Percentiles rank a stretch among this genome's conserved stretches.
Evolutionary conservation across 2,113 vertebrate genomes (phyloP).

Genomic region (Typhlomys cinereus): DNA sequence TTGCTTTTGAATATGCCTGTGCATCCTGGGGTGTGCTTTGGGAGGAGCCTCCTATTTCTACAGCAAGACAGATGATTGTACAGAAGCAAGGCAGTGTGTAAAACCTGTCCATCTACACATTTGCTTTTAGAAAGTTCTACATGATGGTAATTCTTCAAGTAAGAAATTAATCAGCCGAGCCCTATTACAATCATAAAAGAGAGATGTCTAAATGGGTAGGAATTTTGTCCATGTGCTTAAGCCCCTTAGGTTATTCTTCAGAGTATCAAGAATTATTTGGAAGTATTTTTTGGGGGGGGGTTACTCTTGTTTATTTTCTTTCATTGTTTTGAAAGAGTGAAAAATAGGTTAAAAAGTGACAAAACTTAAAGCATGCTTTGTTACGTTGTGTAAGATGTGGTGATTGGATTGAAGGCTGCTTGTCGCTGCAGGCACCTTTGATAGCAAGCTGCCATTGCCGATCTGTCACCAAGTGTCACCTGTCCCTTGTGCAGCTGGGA

Average conservation of each 20-base stretch:
- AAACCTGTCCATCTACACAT: background rate
- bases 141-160: background rate
- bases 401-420: background rate
- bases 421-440: background rate
- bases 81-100: background rate
- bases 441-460: conserved; percentile 18
- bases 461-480: conserved; percentile 43
- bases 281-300: background rate
- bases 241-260: background rate
- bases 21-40: background rate
- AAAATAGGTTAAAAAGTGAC: background rate
- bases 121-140: background rate
- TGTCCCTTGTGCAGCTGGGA: background rate
- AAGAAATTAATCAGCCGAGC: background rate
- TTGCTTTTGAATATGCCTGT: background rate
- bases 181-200: background rate
- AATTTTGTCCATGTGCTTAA: background rate
- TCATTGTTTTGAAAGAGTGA: background rate
- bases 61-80: background rate
- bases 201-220: background rate
- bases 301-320: background rate
- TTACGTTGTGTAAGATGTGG: background rate
- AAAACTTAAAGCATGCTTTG: conserved; percentile 4
- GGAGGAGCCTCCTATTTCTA: background rate
- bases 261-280: background rate